phyloP scores from a whole-genome alignment of 2,888 invertebrate species.

The Mycogona germanica region DNA sequence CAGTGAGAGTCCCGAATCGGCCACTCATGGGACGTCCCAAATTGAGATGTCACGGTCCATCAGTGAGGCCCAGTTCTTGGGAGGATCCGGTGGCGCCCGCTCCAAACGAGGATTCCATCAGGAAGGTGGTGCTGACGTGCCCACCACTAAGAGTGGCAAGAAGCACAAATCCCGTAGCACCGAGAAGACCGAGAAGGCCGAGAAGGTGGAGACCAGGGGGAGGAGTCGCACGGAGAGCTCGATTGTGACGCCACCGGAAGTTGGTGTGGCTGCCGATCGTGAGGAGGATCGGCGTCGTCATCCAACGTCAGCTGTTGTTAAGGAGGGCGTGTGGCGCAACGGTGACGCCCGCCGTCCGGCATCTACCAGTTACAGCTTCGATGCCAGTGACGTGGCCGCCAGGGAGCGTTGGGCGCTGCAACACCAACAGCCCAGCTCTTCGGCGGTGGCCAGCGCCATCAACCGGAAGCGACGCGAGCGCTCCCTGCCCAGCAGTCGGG shows the following conservation, averaged over 20 bases:
- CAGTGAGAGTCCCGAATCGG: conserved; percentile 12
- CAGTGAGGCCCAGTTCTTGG: conserved; percentile 4
- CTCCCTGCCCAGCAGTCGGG: conserved; percentile 6
- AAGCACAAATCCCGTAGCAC: conserved; percentile 7
- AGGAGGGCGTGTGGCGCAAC: too few relatives aligned
- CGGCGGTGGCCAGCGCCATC: not conserved
- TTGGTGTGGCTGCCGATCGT: not conserved
- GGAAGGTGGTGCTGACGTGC: too few relatives aligned
- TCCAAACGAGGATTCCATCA: conserved; percentile 4
- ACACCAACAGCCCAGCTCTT: not conserved
- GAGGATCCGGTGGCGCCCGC: conserved; percentile 3
- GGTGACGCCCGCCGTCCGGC: not conserved
- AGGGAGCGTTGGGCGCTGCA: too few relatives aligned
- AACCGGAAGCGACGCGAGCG: conserved; percentile 8
- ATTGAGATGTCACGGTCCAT: conserved; percentile 1
- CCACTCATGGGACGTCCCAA: not conserved
- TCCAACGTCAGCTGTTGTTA: too few relatives aligned
- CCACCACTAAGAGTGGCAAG: conserved; percentile 6
- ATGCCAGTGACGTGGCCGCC: conserved; percentile 4
- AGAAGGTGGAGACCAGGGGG: not conserved
- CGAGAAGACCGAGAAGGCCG: not conserved
- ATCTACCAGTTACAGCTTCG: conserved; percentile 9
- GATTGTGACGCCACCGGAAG: not conserved
- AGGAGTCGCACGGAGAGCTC: not conserved
- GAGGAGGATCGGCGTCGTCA: not conserved